These are phyloP conservation scores for Blastomussa wellsi DNA, from an alignment of 92 coral and sea anemone genomes.

Conservation along the genomic window DNA sequence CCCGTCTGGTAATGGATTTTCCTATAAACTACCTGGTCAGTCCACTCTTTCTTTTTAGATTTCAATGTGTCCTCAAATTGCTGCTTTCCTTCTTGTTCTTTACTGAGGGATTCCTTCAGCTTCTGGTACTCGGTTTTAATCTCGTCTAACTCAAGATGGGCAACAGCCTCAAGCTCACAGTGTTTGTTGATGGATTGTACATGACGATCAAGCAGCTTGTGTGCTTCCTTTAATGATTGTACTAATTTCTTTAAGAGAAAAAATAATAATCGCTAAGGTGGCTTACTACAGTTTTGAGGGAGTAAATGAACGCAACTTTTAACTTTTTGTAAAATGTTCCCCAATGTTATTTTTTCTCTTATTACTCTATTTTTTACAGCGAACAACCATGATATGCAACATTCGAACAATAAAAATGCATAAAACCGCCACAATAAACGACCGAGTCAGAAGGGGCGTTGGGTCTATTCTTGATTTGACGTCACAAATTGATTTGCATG, in stretches of 20 bases:
- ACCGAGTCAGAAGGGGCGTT: too few relatives aligned
- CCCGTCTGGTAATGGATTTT: too few relatives aligned
- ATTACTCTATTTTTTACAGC: too few relatives aligned
- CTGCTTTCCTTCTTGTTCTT: slow-evolving; percentile 46
- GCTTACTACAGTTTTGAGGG: background rate
- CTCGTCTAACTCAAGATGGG: slow-evolving; percentile 84
- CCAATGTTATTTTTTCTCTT: too few relatives aligned
- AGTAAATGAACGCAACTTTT: too few relatives aligned
- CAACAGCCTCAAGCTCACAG: slow-evolving; percentile 74
- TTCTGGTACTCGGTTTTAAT: slow-evolving; percentile 69
- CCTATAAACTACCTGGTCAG: background rate
- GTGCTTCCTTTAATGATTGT: slow-evolving; percentile 72
- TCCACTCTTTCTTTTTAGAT: slow-evolving; percentile 29
- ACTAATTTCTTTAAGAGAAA: slow-evolving; percentile 43
- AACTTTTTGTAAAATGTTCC: background rate
- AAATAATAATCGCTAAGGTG: too few relatives aligned
- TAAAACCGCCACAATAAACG: too few relatives aligned
- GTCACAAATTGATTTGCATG: too few relatives aligned
- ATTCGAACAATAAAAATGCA: too few relatives aligned
- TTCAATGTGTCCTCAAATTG: slow-evolving; percentile 42
- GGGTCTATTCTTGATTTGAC: too few relatives aligned
- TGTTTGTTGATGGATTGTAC: slow-evolving; percentile 83
- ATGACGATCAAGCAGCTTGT: slow-evolving; percentile 68
- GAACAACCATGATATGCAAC: too few relatives aligned
- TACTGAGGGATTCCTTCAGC: slow-evolving; percentile 39